Evolutionary conservation across 2,797 vertebrate genomes (phyloP), one percentile per base, ranked within the genome.

Genomic region (Poeciliopsis presidionis): DNA sequence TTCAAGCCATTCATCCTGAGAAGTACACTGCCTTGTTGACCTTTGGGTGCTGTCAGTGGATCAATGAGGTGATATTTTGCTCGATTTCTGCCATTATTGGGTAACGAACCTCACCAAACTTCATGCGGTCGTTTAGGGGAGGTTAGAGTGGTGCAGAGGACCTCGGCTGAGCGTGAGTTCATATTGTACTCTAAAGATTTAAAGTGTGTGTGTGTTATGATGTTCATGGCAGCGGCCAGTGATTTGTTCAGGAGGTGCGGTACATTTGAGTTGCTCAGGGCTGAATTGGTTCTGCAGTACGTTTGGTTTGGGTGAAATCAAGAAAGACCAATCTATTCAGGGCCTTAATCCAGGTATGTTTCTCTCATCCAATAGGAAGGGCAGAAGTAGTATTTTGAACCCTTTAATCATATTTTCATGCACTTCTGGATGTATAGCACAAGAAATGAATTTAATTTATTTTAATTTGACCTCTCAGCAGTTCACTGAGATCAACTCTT

Each of bases 251-350:
- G 73, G 73, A 87, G 77, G 79, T 81, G 82, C 73, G 75, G 84
- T 82, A 80, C 72, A 79, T 87, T 81, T 81, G 81, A 88, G 83
- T 76, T 81, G 83, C 86, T 80, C 87, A 92, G 92, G 85, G 87
- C 77, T 92, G 84, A 93, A 92, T 89, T 91, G 89, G 89, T 87
- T 83, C 89, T 87, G 81, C 81, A 79, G 81, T 83, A 57, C 86
- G 73, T 45, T 82, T 72, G 74, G 83, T 94, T 93, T 90, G 90
- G 89, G 82, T 92, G 87, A 90, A 93, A 95, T 95, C 94, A 94
- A 93, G 95, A 93, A 90, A 87, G 88, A 94, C 95, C 93, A 90
- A 91, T 93, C 91, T 91, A 94, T 91, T 87, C 93, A 93, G 90
- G 88, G 90, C 84, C 85, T 91, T 85, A 80, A 84, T 83, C 67